Evolutionary conservation across 2,888 invertebrate genomes (phyloP), one percentile per base, ranked within the genome.

Genomic region (Odiellus spinosus): DNA sequence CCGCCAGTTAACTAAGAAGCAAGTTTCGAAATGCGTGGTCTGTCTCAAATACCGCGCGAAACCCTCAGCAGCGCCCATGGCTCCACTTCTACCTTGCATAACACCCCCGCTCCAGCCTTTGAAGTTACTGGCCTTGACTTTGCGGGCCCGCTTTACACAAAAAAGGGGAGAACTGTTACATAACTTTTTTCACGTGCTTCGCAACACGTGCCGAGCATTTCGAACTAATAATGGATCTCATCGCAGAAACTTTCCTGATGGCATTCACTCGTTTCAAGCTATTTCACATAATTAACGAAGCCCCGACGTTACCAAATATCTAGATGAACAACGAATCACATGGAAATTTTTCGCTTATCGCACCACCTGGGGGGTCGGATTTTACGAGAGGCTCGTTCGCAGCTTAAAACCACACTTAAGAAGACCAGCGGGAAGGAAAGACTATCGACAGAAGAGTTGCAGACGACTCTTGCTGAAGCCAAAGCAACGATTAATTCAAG

Each of bases 311-410:
- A 35, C 39, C n/a, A 40, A 19, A n/a, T 11, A 21, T 12, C 19
- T 26, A 4, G 40, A 42, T 33, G 45, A 41, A 19, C n/a, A 11
- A 10, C 10, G 36, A 20, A 12, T 49, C 5, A 20, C 36, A 3
- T 50, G 50, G 50, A 42, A 44, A 14, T 50, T 34, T 19, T 41
- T 48, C 10, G 38, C 39, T 11, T 44, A 50, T 11, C 6, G 38
- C 6, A 12, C 50, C 20, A 44, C 50, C 14, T 50, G 50, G 50
- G 46, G 50, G 46, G 50, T 44, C 14, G 49, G 50, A 8, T 50
- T 26, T 32, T 46, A 21, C 35, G 42, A 50, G 18, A 8, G 48
- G 3, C 20, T 39, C 6, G 41, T 44, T 10, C 15, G 44, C 43
- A 40, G 10, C 39, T 50, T 8, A 50, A 50, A 21, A 34, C 33